phyloP scores from a whole-genome alignment of 35 echinoderm and acorn worm genomes.

The Chiridota heheva region DNA sequence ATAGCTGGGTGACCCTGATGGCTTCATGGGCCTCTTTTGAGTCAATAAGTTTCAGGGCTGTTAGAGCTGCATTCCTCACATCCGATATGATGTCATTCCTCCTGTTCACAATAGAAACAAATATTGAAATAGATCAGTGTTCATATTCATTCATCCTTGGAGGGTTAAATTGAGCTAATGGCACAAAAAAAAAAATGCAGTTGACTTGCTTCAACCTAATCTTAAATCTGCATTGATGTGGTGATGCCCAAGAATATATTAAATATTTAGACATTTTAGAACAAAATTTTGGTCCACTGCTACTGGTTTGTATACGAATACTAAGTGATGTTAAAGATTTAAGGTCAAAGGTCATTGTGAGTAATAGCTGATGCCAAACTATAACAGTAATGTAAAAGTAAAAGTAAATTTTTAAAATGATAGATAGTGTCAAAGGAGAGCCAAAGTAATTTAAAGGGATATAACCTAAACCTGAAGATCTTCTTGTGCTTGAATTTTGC shows the following conservation, averaged over 20 bases:
- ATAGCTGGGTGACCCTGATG: conserved; percentile 59
- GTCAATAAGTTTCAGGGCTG: conserved; percentile 64
- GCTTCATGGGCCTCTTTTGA: conserved; percentile 64
- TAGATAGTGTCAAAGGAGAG: no score
- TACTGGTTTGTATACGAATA: not conserved
- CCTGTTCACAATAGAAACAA: conserved; percentile 39
- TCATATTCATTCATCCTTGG: not conserved
- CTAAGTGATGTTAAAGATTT: not conserved
- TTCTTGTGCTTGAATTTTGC: no score
- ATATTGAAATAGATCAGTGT: not conserved
- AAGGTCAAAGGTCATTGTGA: no score
- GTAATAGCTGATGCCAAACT: no score
- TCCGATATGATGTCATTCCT: conserved; percentile 87
- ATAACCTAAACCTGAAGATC: no score
- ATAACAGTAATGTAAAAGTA: no score
- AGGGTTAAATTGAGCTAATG: not conserved
- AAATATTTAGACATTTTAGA: not conserved
- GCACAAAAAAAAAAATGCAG: not conserved
- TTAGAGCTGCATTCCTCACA: conserved; percentile 78
- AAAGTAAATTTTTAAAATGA: no score
- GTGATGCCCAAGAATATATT: no score
- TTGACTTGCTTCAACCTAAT: not conserved
- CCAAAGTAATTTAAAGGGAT: no score
- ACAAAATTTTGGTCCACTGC: no score
- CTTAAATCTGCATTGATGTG: no score